Evolutionary conservation across 2,888 invertebrate species (phyloP), one percentile per base, ranked within the genome.

Genomic region (Sisyra terminalis): DNA sequence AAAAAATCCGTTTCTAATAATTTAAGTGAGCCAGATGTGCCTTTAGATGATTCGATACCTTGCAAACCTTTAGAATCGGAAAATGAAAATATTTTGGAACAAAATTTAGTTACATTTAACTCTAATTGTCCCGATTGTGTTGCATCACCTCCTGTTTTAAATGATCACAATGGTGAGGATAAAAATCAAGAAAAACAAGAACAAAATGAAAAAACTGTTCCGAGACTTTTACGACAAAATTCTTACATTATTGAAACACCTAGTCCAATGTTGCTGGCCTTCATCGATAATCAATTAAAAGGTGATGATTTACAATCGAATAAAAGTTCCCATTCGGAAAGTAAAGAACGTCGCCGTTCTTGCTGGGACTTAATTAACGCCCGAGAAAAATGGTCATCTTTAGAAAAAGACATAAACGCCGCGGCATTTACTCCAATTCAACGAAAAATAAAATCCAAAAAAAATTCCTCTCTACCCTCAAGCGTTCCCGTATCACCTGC

Each of bases 181-280:
- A 7, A 24, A 24, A 24, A 24, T 24, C 24, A 7, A 7, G 24
- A 24, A 24, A 24, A 24, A 24, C 24, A 7, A 7, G 24, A 24
- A 24, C 3, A 24, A 24, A 24, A 3, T n/a, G 16, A 37, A 4
- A n/a, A 15, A 6, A 32, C 3, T 32, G 14, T 55, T 56, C 60
- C 66, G 4, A 60, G 63, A 49, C 57, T 82, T 43, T 66, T 77
- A 9, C 67, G 86, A 40, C 81, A 82, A 53, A 75, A 79, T 46
- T 88, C 88, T 0, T 88, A 87, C 53, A 80, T 82, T 1, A 59
- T 88, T 38, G 75, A 85, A 0, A 66, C 71, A 15, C 87, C 88
- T 0, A 84, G 87, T 53, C 82, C 83, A 1, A 74, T 76, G 47
- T 66, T 88, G 7, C 55, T 79, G 16, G 77, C 77, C 8, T 73